Evolutionary conservation across 2,113 vertebrate species (phyloP).

Genomic region (Oophaga pumilio): DNA sequence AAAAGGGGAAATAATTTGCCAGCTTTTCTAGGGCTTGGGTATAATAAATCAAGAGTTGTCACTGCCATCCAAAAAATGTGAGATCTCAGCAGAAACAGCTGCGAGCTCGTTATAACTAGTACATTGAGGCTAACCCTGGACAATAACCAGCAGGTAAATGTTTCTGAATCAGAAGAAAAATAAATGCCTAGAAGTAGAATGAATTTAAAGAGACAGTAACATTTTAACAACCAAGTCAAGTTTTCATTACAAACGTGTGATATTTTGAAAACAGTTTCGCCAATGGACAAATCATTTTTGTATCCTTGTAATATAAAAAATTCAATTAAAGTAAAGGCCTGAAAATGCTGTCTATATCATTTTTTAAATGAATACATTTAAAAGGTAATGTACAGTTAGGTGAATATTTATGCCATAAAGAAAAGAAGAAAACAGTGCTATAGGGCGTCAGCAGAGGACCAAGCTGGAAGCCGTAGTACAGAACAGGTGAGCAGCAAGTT

Average conservation of each 20-base stretch:
- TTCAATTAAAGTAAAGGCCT: neutral
- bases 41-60: conserved; percentile 57
- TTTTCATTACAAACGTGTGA: neutral
- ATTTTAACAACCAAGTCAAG: neutral
- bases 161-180: conserved; percentile 1
- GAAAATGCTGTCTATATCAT: neutral
- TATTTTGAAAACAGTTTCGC: neutral
- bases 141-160: conserved; percentile 47
- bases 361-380: too few relatives aligned
- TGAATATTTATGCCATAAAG: too few relatives aligned
- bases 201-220: neutral
- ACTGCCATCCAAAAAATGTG: conserved; percentile 50
- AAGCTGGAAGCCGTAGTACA: too few relatives aligned
- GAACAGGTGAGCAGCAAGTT: too few relatives aligned
- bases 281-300: neutral
- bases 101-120: conserved; percentile 47
- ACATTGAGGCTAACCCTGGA: conserved; percentile 26
- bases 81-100: conserved; percentile 53
- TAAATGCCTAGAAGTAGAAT: neutral
- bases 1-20: conserved; percentile 57
- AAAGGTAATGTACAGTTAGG: too few relatives aligned
- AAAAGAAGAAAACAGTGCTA: too few relatives aligned
- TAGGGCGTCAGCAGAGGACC: too few relatives aligned
- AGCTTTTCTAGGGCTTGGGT: conserved; percentile 39
- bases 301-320: neutral